A percentile compares a stretch with the other conserved stretches of the same genome.
Evolutionary conservation across 2,113 vertebrate genomes (phyloP).

Genomic region (Anguilla rostrata): DNA sequence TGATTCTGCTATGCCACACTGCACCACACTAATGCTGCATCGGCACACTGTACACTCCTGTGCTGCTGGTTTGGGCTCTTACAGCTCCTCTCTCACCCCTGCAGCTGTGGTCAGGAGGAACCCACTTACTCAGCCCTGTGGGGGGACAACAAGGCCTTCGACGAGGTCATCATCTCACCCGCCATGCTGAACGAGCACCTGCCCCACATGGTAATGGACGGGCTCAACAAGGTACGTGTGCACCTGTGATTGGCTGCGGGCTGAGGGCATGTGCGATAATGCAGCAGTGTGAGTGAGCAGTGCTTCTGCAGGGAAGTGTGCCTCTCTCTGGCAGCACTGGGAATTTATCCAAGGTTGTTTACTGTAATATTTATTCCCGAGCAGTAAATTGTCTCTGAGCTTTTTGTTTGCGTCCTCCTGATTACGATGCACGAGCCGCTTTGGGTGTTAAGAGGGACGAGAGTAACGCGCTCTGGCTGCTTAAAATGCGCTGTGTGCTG

Average conservation of each 20-base stretch:
- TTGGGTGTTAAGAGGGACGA: background rate
- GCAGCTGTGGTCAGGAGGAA: constrained; percentile 93
- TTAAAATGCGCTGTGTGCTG: background rate
- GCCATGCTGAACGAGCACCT: constrained; percentile 98
- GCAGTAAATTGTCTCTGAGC: background rate
- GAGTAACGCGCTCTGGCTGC: background rate
- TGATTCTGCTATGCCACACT: background rate
- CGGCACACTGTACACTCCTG: background rate
- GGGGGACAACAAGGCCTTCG: constrained; percentile 96
- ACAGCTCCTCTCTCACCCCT: constrained; percentile 27
- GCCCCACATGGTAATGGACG: constrained; percentile 96
- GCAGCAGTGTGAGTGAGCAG: too few relatives aligned
- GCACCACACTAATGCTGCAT: background rate
- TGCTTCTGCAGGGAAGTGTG: background rate
- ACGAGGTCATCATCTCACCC: constrained; percentile 97
- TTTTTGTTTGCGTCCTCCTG: background rate
- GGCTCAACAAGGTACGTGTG: constrained; percentile 89
- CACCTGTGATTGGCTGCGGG: background rate
- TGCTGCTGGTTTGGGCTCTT: background rate
- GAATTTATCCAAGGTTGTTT: background rate
- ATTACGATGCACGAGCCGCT: background rate
- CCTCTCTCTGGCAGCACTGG: background rate
- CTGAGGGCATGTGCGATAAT: background rate
- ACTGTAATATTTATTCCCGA: background rate
- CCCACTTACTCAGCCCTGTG: constrained; percentile 97